Conservation (phyloP, 2,113 vertebrate genomes). For the Rhynchomys soricoides region DNA sequence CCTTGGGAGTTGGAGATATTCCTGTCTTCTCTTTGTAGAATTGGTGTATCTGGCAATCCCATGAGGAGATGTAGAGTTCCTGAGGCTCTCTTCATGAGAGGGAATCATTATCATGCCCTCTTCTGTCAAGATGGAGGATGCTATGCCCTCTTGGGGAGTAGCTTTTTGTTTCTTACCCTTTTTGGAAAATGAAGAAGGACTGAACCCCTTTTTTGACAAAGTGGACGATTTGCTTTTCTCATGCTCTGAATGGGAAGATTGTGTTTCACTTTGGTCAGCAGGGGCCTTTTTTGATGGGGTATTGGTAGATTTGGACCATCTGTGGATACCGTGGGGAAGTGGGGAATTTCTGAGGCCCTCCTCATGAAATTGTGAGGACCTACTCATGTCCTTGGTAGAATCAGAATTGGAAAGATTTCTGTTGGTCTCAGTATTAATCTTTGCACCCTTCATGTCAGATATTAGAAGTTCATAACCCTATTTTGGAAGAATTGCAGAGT, state of each 20-base stretch:
- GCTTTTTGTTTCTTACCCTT: not conserved
- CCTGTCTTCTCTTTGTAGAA: too few relatives aligned
- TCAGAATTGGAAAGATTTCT: not conserved
- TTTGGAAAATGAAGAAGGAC: not conserved
- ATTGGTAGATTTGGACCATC: not conserved
- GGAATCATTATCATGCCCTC: too few relatives aligned
- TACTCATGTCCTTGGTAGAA: not conserved
- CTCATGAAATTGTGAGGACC: not conserved
- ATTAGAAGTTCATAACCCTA: rapidly evolving
- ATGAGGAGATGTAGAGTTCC: too few relatives aligned
- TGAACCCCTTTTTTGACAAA: not conserved
- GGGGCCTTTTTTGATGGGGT: too few relatives aligned
- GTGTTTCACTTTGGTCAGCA: not conserved
- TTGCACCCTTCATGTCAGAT: not conserved
- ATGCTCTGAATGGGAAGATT: too few relatives aligned
- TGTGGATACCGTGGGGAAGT: rapidly evolving
- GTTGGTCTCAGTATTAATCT: too few relatives aligned
- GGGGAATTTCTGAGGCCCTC: not conserved
- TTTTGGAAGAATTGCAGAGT: not conserved
- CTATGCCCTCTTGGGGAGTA: not conserved
- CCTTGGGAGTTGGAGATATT: too few relatives aligned
- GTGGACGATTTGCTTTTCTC: rapidly evolving
- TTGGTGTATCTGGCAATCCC: too few relatives aligned
- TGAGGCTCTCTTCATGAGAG: too few relatives aligned
- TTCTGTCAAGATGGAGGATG: too few relatives aligned